Evolutionary conservation across 2,888 invertebrate genomes (phyloP).

Genomic region (Sthenelais limicola): DNA sequence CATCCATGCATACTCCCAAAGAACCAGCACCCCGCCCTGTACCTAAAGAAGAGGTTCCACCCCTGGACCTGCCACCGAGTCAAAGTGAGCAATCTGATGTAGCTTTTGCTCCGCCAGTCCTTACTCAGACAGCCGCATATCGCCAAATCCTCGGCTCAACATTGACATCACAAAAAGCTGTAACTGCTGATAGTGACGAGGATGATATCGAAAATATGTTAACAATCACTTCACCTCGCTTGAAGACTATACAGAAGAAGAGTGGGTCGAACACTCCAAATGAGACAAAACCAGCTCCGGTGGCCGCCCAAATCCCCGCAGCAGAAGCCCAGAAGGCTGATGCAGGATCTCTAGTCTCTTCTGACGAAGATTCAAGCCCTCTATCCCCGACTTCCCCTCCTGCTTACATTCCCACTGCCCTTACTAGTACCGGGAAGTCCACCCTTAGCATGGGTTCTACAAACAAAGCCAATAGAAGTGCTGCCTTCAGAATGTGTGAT

Average conservation of each 20-base stretch:
- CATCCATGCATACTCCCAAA: slow-evolving; percentile 40
- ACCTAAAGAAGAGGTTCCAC: slow-evolving; percentile 19
- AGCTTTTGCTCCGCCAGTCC: slow-evolving; percentile 2
- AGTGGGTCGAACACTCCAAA: background rate
- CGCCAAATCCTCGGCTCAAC: slow-evolving; percentile 42
- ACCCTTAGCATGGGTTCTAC: background rate
- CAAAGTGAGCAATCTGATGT: slow-evolving; percentile 15
- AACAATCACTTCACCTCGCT: slow-evolving; percentile 17
- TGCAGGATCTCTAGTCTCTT: background rate
- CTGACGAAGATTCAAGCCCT: background rate
- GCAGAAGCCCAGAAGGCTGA: background rate
- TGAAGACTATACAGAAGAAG: background rate
- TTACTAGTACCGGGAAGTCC: slow-evolving; percentile 13
- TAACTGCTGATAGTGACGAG: slow-evolving; percentile 5
- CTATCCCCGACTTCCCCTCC: slow-evolving; percentile 17
- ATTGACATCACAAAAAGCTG: background rate
- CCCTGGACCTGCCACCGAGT: slow-evolving; percentile 11
- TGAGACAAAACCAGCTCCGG: background rate
- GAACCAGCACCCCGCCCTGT: background rate
- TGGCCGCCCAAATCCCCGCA: background rate
- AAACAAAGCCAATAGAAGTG: background rate
- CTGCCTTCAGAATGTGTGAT: slow-evolving; percentile 28
- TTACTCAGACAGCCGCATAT: slow-evolving; percentile 48
- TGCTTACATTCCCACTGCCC: slow-evolving; percentile 14
- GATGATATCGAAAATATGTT: slow-evolving; percentile 45